Base-by-base conservation (phyloP, 53 echinoderm and acorn worm species). In the Holothuria leucospilota region DNA sequence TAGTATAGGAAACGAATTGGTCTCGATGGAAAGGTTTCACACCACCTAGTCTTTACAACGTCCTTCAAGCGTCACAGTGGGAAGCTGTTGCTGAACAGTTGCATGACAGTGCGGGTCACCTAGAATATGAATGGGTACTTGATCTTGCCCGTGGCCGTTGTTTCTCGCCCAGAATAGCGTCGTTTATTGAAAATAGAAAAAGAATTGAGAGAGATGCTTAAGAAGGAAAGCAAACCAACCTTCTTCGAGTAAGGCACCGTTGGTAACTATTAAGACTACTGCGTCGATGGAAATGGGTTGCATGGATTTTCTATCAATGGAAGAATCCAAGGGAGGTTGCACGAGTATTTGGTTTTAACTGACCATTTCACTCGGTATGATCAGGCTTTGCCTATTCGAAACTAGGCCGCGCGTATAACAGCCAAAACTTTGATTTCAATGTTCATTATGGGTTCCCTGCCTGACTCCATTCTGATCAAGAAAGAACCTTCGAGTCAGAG, bases 401-500 rank as follows among this genome's bases (percentile, higher is more conserved):
- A n/a, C n/a, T n/a, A n/a, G n/a, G n/a, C n/a, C n/a, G n/a, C n/a
- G n/a, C n/a, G n/a, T n/a, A 6, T 85, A 93, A 56, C 93, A 93
- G 59, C 90, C 90, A 12, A 88, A 87, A 11, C 20, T 39, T 29
- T 16, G 71, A 93, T 20, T 90, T 90, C 51, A 66, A 90, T 0
- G 49, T 90, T 5, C 93, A 90, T 41, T 93, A 93, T 67, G 87
- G 93, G 6, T 90, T 93, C 68, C 93, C 90, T 12, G 93, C 70
- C 12, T 29, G 90, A 15, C 29, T 93, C 13, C 90, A 93, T 28
- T 90, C 90, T 4, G 90, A 93, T 68, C 93, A 93, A 58, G 90
- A 90, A 6, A 41, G 85, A 5, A 90, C 87, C 29, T 87, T 93
- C 23, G 87, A 90, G 40, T 79, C 87, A 1, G 71, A 78, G 15